Evolutionary conservation across 2,797 vertebrate genomes (phyloP), one percentile per base, ranked within the genome.

Genomic region (Avahi laniger): DNA sequence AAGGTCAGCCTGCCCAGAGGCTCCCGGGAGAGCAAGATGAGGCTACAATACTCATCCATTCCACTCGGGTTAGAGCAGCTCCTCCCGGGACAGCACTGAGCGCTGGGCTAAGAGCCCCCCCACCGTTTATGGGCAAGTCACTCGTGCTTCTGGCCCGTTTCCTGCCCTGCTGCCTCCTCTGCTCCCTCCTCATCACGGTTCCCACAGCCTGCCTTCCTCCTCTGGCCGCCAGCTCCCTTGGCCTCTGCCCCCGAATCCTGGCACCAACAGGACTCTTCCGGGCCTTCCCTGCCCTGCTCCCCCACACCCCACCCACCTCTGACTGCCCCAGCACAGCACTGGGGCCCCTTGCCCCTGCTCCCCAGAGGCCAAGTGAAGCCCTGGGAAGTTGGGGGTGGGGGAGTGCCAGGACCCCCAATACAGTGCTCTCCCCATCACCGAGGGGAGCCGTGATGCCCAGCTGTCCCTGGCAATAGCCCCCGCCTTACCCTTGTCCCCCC

Each of bases 21-120:
- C 26, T 11, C n/a, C 22, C 17, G 14, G 52, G 69, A 54, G 46
- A 43, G 20, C 46, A 69, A 13, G 9, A 73, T 15, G 26, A 22
- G 41, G 9, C 41, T 33, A 7, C 17, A 1, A 7, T 75, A n/a
- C 61, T 73, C 57, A 35, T 41, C 35, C 12, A n/a, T 28, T 75
- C 61, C 28, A 14, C 80, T 78, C 33, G 50, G 85, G 81, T 20
- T 6, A 10, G 61, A 38, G 83, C 18, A 11, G 75, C 12, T 11
- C 75, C 24, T 43, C 10, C 1, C 0, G 11, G 11, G 5, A 0
- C 24, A 13, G 0, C 54, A 57, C 50, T 2, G 43, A 46, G 59
- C 72, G 1, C 54, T 41, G 63, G 63, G 43, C 43, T 41, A 52
- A 76, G 86, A 43, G 43, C 61, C 14, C 2, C 13, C 14, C 30